Conservation (phyloP, 2,888 invertebrate species). For the Microctonus hyperodae region DNA sequence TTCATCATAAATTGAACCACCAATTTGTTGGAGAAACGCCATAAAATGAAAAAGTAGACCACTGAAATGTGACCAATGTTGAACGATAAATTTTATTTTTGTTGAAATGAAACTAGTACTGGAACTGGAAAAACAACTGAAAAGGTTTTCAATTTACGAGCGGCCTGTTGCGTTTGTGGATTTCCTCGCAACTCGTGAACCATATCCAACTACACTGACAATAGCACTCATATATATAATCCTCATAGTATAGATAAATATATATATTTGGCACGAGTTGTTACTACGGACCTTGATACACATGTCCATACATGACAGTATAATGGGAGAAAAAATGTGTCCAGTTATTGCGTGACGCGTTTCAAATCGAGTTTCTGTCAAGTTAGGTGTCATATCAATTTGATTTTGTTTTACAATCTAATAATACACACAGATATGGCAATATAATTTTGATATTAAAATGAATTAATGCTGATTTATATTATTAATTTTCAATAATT, state of each 20-base stretch:
- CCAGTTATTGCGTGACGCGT: not conserved
- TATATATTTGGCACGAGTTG: no score
- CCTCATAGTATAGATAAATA: not conserved
- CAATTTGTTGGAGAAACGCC: not conserved
- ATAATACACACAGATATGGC: not conserved
- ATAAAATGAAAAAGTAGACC: not conserved
- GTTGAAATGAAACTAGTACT: not conserved
- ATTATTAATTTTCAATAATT: not conserved
- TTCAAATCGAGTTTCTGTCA: not conserved
- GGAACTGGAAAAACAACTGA: not conserved
- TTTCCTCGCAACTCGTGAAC: conserved; percentile 10
- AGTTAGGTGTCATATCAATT: not conserved
- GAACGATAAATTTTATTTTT: not conserved
- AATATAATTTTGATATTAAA: not conserved
- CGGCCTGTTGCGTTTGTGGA: conserved; percentile 27
- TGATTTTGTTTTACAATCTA: not conserved
- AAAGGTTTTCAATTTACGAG: conserved; percentile 19
- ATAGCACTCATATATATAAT: not conserved
- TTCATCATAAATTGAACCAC: not conserved
- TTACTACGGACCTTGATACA: no score
- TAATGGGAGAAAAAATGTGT: conserved; percentile 2
- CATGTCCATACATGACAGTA: not conserved
- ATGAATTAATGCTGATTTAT: not conserved
- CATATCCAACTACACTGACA: conserved; percentile 1
- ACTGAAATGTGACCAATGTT: not conserved